phyloP scores from a whole-genome alignment of 2,888 invertebrate genomes.

The Corbicula japonica region DNA sequence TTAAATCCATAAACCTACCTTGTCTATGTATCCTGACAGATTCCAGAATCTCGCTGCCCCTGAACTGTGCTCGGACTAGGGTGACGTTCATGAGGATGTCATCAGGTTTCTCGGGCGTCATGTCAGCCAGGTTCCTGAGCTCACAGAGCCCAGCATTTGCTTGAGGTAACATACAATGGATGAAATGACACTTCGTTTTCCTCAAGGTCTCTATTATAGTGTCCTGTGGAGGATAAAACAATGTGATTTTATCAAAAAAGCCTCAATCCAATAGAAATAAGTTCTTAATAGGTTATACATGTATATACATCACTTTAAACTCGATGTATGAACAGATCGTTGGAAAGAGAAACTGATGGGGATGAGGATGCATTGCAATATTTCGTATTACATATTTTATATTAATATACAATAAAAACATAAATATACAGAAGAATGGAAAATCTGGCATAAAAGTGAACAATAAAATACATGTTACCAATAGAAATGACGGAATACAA shows the following conservation, averaged over 20 bases:
- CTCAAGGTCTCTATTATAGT: conserved; percentile 96
- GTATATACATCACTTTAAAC: not conserved
- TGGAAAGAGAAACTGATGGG: too few relatives aligned
- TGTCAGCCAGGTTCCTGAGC: conserved; percentile 77
- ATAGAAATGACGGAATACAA: too few relatives aligned
- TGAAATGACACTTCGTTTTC: conserved; percentile 95
- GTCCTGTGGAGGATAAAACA: conserved; percentile 89
- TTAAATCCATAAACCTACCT: too few relatives aligned
- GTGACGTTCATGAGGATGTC: conserved; percentile 92
- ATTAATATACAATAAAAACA: not conserved
- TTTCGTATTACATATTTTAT: too few relatives aligned
- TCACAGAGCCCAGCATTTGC: conserved; percentile 91
- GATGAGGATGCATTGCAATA: too few relatives aligned
- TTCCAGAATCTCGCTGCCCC: conserved; percentile 96
- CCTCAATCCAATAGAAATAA: not conserved
- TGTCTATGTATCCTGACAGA: conserved; percentile 96
- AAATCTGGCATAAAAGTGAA: too few relatives aligned
- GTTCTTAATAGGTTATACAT: not conserved
- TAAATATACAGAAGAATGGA: not conserved
- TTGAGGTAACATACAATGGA: conserved; percentile 94
- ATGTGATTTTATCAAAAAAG: not conserved
- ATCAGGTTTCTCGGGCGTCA: conserved; percentile 79
- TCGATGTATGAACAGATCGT: too few relatives aligned
- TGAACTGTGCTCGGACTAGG: conserved; percentile 91
- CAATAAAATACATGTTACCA: too few relatives aligned